Evolutionary conservation across 2,113 vertebrate species (phyloP), one percentile per base, ranked within the genome.

Genomic region (Opisthocomus hoazin): DNA sequence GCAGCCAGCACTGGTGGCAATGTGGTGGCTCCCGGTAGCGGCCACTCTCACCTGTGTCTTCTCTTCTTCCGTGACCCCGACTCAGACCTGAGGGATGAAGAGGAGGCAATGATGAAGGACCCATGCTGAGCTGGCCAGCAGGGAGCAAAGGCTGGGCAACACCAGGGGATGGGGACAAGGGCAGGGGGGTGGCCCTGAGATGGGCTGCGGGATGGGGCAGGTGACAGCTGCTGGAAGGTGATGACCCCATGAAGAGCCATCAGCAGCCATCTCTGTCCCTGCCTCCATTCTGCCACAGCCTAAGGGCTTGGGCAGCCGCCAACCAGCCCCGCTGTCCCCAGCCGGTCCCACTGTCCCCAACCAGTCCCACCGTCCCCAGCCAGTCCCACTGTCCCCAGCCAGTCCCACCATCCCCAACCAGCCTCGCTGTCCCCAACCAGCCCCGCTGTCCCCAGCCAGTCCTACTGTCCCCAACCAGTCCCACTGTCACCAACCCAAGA

Each of bases 61-160:
- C 99, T 98, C 98, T 99, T 99, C 97, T 99, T 99, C 86, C 99
- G 98, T 41, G 98, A 98, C 76, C 98, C 98, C 15, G 99, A 99
- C 73, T 98, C 98, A 96, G 99, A 99, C 98, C 99, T 99, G 96
- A 29, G 69, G 90, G 92, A 87, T 20, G 65, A 94, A 93, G 51
- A 90, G 84, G 78, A 96, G 87, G 70, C 60, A 93, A 64, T 83
- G 76, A 36, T 90, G 83, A 74, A 91, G 75, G 50, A 51, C 13
- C 57, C 14, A 11, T 2, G 6, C 16, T 41, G 87, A 69, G 41
- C 30, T 10, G 7, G 41, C 20, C 54, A 51, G 46, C 0, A 0
- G 19, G 41, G 34, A 89, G 18, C 3, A 2, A 76, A 37, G 45
- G 37, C 46, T 5, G 2, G 63, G 64, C 24, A 74, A 24, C 45